Evolutionary conservation across 2,888 invertebrate species (phyloP).

Genomic region (Limnephilus auricula): DNA sequence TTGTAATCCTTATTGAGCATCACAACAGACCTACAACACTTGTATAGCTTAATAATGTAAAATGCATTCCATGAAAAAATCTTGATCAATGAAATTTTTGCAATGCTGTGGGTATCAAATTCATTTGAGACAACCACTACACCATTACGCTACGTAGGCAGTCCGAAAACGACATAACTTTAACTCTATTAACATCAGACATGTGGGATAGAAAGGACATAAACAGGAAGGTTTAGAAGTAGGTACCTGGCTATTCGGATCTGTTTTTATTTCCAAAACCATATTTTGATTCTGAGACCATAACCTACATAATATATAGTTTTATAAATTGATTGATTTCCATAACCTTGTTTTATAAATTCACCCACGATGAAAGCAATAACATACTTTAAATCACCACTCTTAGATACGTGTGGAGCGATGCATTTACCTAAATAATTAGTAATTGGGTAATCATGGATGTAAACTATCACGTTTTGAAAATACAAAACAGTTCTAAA

Average conservation of each 20-base stretch:
- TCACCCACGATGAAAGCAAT: background rate
- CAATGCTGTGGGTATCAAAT: background rate
- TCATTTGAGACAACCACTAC: too few relatives aligned
- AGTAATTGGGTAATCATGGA: too few relatives aligned
- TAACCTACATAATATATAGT: too few relatives aligned
- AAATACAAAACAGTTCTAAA: conserved; percentile 1
- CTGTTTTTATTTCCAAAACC: background rate
- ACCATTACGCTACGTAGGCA: too few relatives aligned
- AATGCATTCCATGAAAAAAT: background rate
- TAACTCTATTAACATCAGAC: too few relatives aligned
- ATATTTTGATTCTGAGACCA: background rate
- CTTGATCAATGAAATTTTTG: background rate
- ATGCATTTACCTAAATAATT: background rate
- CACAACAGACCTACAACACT: background rate
- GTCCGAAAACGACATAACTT: background rate
- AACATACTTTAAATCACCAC: background rate
- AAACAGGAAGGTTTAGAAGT: background rate
- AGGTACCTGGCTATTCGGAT: background rate
- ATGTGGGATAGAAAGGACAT: background rate
- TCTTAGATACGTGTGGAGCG: background rate
- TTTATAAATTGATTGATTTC: too few relatives aligned
- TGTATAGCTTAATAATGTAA: too few relatives aligned
- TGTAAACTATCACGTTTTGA: background rate
- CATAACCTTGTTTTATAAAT: too few relatives aligned
- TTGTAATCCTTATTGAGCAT: background rate